phyloP scores from a whole-genome alignment of 2,888 invertebrate genomes.

The Neuroscelio doddi region DNA sequence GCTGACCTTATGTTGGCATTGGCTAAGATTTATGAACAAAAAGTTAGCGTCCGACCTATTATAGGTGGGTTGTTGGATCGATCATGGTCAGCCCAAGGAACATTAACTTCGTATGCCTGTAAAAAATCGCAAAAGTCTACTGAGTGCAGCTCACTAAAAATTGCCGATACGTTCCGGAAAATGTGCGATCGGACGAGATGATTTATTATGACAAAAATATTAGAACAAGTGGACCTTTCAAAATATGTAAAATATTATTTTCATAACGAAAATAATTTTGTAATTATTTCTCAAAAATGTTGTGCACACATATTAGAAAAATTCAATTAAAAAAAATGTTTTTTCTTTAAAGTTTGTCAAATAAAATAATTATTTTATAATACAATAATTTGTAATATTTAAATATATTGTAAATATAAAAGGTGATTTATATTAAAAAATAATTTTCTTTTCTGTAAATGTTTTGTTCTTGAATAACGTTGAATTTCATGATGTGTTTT shows the following conservation, averaged over 20 bases:
- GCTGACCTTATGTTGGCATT: slow-evolving; percentile 26
- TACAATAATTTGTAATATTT: too few relatives aligned
- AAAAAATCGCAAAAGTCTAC: slow-evolving; percentile 8
- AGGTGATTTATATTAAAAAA: too few relatives aligned
- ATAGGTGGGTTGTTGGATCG: slow-evolving; percentile 25
- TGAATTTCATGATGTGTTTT: background rate
- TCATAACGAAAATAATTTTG: too few relatives aligned
- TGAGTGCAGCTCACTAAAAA: slow-evolving; percentile 8
- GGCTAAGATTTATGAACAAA: slow-evolving; percentile 29
- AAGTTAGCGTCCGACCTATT: slow-evolving; percentile 23
- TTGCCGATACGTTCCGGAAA: slow-evolving; percentile 6
- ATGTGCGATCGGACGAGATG: slow-evolving; percentile 10
- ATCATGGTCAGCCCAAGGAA: slow-evolving; percentile 14
- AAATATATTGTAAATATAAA: too few relatives aligned
- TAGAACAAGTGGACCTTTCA: slow-evolving; percentile 1
- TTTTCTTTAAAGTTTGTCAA: too few relatives aligned
- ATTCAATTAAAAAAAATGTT: too few relatives aligned
- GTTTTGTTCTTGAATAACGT: background rate
- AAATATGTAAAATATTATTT: too few relatives aligned
- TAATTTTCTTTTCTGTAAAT: too few relatives aligned
- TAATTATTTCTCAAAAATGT: too few relatives aligned
- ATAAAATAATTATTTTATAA: too few relatives aligned
- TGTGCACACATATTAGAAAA: too few relatives aligned
- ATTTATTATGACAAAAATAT: slow-evolving; percentile 18
- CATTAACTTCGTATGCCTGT: slow-evolving; percentile 15